Base-by-base conservation (phyloP, 2,888 invertebrate genomes). In the Eurytoma adleriae region DNA sequence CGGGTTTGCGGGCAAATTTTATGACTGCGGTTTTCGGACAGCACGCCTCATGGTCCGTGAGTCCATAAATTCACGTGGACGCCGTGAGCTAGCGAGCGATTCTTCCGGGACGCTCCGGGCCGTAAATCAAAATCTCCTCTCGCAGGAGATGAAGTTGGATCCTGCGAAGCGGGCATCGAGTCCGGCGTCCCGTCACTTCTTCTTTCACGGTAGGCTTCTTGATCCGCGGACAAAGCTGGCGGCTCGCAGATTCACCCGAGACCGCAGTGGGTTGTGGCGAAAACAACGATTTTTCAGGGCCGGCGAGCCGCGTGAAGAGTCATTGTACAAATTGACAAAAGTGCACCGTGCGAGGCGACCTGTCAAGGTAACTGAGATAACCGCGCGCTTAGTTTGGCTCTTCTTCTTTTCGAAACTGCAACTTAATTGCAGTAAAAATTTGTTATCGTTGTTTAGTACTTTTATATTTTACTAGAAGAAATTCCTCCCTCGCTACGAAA, bases 1-100 rank as follows among this genome's bases (percentile, higher is more conserved):
- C 80, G 79, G 75, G 68, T 71, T 79, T 81, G 83, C 78, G 83
- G 81, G 79, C 71, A 75, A 77, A 70, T 27, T 79, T 81, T 81
- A 81, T 75, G 78, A 67, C 77, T 83, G 81, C 75, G 83, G 83
- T 83, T 83, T 81, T 52, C 16, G 52, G 40, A 61, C 64, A 62
- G 40, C 40, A 10, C 40, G 40, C 40, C 40, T 40, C 40, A 40
- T 20, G 1, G n/a, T 12, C 24, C 12, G 27, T n/a, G 70, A n/a
- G n/a, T 40, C 57, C 83, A 74, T 81, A 83, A 81, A 83, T 81
- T 72, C 74, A 3, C 24, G 67, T 40, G 40, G 10, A 40, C 10
- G 40, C 40, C 40, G 40, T 40, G 40, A 40, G 40, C 40, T 40
- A n/a, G 18, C 50, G 50, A 20, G 48, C 48, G 56, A 18, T 16